Evolutionary conservation across 2,797 vertebrate species (phyloP).

Genomic region (Epinephelus awoara): DNA sequence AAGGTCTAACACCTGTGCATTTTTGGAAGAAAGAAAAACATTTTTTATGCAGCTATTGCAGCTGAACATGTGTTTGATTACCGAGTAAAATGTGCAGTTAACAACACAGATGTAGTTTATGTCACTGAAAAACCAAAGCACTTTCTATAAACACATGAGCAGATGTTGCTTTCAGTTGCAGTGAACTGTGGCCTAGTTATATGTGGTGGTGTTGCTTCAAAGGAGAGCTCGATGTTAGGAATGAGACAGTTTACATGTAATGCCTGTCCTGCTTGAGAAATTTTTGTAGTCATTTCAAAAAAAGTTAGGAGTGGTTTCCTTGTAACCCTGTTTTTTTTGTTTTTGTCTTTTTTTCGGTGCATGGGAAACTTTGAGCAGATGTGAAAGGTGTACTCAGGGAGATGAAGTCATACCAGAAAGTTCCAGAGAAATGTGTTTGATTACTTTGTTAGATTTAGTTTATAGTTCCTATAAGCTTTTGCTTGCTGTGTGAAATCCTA

Average conservation of each 20-base stretch:
- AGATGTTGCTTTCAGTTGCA: constrained; percentile 51
- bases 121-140: constrained; percentile 69
- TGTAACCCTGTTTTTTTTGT: neutral
- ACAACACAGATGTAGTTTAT: constrained; percentile 43
- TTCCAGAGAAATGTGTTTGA: constrained; percentile 24
- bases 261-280: constrained; percentile 26
- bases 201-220: constrained; percentile 31
- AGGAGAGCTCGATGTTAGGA: constrained; percentile 27
- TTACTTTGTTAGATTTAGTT: constrained; percentile 20
- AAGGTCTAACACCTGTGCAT: constrained; percentile 21
- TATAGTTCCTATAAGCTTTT: neutral
- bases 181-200: constrained; percentile 54
- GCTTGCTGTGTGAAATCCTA: neutral
- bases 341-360: neutral
- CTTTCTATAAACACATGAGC: constrained; percentile 50
- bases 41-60: constrained; percentile 21
- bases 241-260: constrained; percentile 55
- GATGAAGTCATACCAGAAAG: constrained; percentile 27
- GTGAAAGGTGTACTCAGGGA: constrained; percentile 60
- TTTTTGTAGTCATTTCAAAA: constrained; percentile 27
- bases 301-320: constrained; percentile 24
- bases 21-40: constrained; percentile 14
- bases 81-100: constrained; percentile 38
- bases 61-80: constrained; percentile 24
- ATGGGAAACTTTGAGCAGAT: constrained; percentile 32